phyloP scores from a whole-genome alignment of 2,888 invertebrate species.

The Cremastinae sp. region DNA sequence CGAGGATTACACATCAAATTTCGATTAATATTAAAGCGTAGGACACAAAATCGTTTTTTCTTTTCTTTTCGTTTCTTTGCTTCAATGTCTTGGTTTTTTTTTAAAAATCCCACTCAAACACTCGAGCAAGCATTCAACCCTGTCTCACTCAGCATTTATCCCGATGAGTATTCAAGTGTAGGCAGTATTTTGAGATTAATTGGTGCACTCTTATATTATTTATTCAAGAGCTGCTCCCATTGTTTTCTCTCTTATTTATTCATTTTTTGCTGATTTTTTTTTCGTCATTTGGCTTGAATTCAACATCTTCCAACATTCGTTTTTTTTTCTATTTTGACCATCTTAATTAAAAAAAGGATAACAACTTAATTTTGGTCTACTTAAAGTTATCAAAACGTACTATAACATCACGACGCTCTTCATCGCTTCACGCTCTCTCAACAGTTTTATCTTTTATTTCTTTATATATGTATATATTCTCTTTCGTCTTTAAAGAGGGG shows the following conservation, averaged over 20 bases:
- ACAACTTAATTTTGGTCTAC: constrained; percentile 11
- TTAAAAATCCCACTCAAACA: constrained; percentile 33
- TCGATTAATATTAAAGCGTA: constrained; percentile 70
- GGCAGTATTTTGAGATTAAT: constrained; percentile 52
- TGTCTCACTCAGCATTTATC: constrained; percentile 17
- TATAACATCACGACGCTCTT: constrained; percentile 1
- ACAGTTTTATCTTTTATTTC: background rate
- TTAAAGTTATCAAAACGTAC: constrained; percentile 16
- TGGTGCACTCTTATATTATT: constrained; percentile 49
- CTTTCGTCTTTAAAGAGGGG: constrained; percentile 2
- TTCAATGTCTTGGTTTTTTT: constrained; percentile 13
- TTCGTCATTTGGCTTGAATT: background rate
- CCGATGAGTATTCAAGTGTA: constrained; percentile 33
- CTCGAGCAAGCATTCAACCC: constrained; percentile 20
- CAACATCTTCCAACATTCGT: background rate
- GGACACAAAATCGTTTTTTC: constrained; percentile 61
- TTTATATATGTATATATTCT: background rate
- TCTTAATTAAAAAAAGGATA: background rate
- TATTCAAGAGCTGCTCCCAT: constrained; percentile 34
- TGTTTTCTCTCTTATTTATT: constrained; percentile 1
- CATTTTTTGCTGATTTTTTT: constrained; percentile 22
- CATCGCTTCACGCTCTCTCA: background rate
- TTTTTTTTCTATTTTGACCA: background rate
- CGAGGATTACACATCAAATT: constrained; percentile 71
- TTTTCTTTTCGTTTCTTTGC: constrained; percentile 22